Base-by-base conservation (phyloP, 2,797 vertebrate genomes). In the Buceros bicornis region DNA sequence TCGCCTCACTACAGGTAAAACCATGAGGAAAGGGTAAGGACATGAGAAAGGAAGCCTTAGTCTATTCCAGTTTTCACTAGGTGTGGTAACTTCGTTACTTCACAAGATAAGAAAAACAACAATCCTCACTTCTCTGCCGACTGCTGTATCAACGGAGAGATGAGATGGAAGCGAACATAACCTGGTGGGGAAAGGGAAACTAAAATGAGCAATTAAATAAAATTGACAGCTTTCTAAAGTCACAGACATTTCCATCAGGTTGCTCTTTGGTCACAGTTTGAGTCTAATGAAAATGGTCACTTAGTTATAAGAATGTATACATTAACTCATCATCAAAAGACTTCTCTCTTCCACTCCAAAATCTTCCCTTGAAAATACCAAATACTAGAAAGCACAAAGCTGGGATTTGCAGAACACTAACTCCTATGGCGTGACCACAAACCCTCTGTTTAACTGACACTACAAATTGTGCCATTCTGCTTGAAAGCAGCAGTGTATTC, bases 161-260 rank as follows among this genome's bases (percentile, higher is more conserved):
- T 98, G 95, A 99, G 98, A 97, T 99, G 98, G 97, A 99, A 99
- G 64, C 99, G 98, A 78, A 99, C 98, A 50, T 99, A 99, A 70
- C 98, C 99, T 99, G 97, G 58, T 82, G 96, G 42, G 70, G 87
- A 81, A 92, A 93, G 95, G 64, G 86, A 83, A 83, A 87, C 69
- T 65, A 19, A n/a, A 81, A 45, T 95, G 29, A 97, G 73, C 11
- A 62, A 24, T 19, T 11, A 67, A 67, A 47, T 18, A 47, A 31
- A 33, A 77, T 40, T 7, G 24, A n/a, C 33, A 70, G 31, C 13
- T 73, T 76, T 53, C 51, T 65, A 4, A 73, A 73, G 40, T 19
- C 43, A 61, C 37, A 62, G 35, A 2, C 6, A 69, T 57, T 82
- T 67, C 65, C 57, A 77, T 17, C 18, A 31, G 42, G 31, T 42